Conservation (phyloP, 2,888 invertebrate species). For the Ormyrus rosae region DNA sequence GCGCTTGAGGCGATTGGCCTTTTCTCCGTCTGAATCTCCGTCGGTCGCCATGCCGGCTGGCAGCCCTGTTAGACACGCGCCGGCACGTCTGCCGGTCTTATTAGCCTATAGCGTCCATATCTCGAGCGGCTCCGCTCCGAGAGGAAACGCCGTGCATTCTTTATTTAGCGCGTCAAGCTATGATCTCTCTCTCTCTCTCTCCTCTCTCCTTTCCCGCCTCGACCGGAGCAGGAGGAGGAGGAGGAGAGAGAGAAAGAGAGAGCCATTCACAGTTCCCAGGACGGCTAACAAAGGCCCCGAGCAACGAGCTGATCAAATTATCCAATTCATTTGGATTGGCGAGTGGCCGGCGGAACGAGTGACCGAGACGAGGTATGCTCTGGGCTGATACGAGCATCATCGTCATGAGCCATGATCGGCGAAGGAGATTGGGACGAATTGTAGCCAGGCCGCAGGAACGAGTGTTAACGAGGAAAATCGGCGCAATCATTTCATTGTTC, state of each 20-base stretch:
- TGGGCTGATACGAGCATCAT: too few species aligned
- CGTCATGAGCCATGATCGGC: too few species aligned
- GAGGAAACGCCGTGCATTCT: slow-evolving; percentile 60
- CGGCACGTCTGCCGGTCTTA: slow-evolving; percentile 43
- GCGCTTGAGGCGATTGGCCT: slow-evolving; percentile 32
- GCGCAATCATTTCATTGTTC: not conserved
- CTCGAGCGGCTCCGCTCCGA: not conserved
- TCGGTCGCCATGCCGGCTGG: slow-evolving; percentile 35
- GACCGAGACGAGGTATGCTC: slow-evolving; percentile 4
- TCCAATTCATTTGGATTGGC: slow-evolving; percentile 76
- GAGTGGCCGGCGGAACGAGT: slow-evolving; percentile 66
- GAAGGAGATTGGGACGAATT: too few species aligned
- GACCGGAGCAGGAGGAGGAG: slow-evolving; percentile 1
- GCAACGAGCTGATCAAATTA: slow-evolving; percentile 76
- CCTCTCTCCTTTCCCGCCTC: not conserved
- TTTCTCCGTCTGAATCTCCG: not conserved
- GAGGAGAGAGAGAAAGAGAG: not conserved
- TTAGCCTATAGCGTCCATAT: slow-evolving; percentile 9
- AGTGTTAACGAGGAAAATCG: not conserved
- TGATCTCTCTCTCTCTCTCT: slow-evolving; percentile 60
- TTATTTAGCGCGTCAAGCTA: slow-evolving; percentile 60
- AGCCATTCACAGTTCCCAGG: slow-evolving; percentile 75
- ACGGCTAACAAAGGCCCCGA: slow-evolving; percentile 74
- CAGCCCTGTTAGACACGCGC: slow-evolving; percentile 3
- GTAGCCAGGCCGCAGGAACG: too few species aligned